Evolutionary conservation across 1,140 invertebrate genomes (phyloP).

Genomic region (Andrena cerasifolii): DNA sequence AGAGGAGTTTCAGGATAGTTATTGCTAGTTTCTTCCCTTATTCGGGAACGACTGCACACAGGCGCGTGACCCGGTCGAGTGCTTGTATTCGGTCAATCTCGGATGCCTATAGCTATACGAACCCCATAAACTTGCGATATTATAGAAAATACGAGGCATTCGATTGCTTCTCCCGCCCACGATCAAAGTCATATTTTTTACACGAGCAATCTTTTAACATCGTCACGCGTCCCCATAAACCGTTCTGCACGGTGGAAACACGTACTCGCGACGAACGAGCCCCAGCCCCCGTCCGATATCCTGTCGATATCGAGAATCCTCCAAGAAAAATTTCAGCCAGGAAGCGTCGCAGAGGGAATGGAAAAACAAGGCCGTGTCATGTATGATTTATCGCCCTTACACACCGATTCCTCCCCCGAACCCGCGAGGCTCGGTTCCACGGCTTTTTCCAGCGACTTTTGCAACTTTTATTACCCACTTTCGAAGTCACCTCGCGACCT

Average conservation of each 20-base stretch:
- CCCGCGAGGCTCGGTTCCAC: neutral
- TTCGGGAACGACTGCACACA: too few species aligned
- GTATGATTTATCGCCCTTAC: slow-evolving; percentile 66
- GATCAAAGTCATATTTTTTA: neutral
- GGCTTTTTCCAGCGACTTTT: slow-evolving; percentile 26
- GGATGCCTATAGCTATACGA: too few species aligned
- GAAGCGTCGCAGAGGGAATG: slow-evolving; percentile 1
- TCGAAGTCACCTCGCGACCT: slow-evolving; percentile 65
- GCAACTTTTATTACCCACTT: slow-evolving; percentile 68
- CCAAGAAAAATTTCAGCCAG: slow-evolving; percentile 25
- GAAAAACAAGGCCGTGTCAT: slow-evolving; percentile 65
- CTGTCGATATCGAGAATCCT: neutral
- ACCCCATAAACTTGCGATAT: too few species aligned
- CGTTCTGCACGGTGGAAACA: neutral
- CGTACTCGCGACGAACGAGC: neutral
- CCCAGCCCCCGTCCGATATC: slow-evolving; percentile 15
- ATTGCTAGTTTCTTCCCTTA: neutral
- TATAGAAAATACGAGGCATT: too few species aligned
- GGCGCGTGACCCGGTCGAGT: too few species aligned
- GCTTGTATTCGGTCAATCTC: too few species aligned
- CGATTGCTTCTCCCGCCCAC: too few species aligned
- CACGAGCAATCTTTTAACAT: neutral
- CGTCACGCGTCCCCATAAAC: too few species aligned
- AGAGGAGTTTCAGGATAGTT: neutral
- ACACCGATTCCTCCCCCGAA: slow-evolving; percentile 14